phyloP scores from a whole-genome alignment of 2,888 invertebrate species.

The Andrena camellia region DNA sequence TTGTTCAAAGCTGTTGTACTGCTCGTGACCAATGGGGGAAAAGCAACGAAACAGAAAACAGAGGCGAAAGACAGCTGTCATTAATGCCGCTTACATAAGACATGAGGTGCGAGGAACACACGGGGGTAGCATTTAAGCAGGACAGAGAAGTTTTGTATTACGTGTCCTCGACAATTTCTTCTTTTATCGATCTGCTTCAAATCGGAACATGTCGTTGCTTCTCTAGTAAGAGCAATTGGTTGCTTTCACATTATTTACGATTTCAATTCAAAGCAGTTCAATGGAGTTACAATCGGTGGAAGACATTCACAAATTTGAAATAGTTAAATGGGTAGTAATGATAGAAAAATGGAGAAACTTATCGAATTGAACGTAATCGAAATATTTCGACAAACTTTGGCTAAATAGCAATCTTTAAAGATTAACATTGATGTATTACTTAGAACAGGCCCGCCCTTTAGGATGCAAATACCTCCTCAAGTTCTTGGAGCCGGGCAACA shows the following conservation, averaged over 20 bases:
- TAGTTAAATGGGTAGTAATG: background rate
- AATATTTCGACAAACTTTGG: constrained; percentile 6
- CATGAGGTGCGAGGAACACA: background rate
- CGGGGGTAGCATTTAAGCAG: background rate
- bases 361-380: background rate
- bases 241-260: background rate
- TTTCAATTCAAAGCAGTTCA: constrained; percentile 6
- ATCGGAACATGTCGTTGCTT: background rate
- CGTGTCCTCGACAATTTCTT: background rate
- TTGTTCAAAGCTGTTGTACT: constrained; percentile 92
- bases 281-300: background rate
- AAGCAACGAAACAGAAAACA: constrained; percentile 70
- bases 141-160: constrained; percentile 18
- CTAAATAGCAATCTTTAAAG: background rate
- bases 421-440: constrained; percentile 14
- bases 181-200: background rate
- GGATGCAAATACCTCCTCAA: too few relatives aligned
- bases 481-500: too few relatives aligned
- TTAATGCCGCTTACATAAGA: constrained; percentile 67
- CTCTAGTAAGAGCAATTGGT: background rate
- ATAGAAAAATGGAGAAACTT: background rate
- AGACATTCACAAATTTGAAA: constrained; percentile 3
- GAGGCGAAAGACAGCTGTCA: constrained; percentile 70
- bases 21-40: constrained; percentile 76
- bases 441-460: too few relatives aligned